Base-by-base conservation (phyloP, 2,113 vertebrate species). In the Rhinopomastus cyanomelas region DNA sequence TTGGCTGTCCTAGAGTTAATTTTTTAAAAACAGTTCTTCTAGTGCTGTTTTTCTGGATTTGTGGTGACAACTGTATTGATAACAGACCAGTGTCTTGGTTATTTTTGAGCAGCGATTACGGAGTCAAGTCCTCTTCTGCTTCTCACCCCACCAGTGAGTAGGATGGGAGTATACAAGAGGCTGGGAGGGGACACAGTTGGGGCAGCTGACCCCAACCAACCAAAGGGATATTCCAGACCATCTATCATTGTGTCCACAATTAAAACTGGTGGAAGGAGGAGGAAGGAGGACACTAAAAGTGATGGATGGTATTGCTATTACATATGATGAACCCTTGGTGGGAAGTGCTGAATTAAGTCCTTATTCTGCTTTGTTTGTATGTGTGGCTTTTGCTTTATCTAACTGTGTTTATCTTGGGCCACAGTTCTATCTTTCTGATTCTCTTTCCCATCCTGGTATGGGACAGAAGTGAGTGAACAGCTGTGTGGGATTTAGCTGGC, bases 251-350 rank as follows among this genome's bases (percentile, higher is more conserved):
- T 16, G 18, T 23, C 20, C n/a, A 53, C 69, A 23, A 5, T n/a
- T 10, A 64, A 60, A 75, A 17, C 60, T 5, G 6, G 26, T 10
- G 44, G 29, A 56, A 46, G 34, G 19, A 5, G n/a, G n/a, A n/a
- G n/a, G n/a, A n/a, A n/a, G n/a, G 9, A 9, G 34, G 16, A 32
- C 1, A 0, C 32, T 67, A 0, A 0, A 14, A 37, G 37, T 7
- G n/a, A n/a, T n/a, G n/a, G 9, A 27, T n/a, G n/a, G 36, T 0
- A 0, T 79, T 78, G 29, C 0, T 0, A 0, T 3, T 48, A 17
- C 0, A 0, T 2, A 0, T 21, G 30, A 17, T 51, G 30, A 32
- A 67, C 14, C 42, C 32, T 37, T 62, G n/a, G n/a, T n/a, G n/a
- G n/a, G n/a, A n/a, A n/a, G n/a, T n/a, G n/a, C n/a, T n/a, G n/a